Evolutionary conservation across 2,113 vertebrate species (phyloP).

Genomic region (Takifugu flavidus): DNA sequence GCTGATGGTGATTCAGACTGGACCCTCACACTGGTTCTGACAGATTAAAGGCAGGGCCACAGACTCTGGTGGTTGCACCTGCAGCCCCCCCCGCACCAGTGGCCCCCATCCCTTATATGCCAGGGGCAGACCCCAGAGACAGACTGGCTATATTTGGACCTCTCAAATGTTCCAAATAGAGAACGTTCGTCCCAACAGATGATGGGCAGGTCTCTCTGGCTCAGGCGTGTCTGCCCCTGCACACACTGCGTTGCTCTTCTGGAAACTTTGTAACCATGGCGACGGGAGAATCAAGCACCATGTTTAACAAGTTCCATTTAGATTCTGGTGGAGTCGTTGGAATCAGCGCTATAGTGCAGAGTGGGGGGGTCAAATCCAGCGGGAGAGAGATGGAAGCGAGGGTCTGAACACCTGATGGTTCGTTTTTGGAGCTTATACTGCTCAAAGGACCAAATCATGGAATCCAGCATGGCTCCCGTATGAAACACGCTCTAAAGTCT

Average conservation of each 20-base stretch:
- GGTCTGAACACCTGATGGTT: constrained; percentile 28
- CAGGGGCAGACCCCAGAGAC: constrained; percentile 60
- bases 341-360: neutral
- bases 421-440: constrained; percentile 20
- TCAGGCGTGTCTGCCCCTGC: neutral
- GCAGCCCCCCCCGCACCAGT: constrained; percentile 11
- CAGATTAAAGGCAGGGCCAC: constrained; percentile 60
- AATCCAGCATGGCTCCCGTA: constrained; percentile 22
- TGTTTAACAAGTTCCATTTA: neutral
- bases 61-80: constrained; percentile 71
- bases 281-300: too few relatives aligned
- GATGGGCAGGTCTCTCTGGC: constrained; percentile 43
- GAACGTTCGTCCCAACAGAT: constrained; percentile 49
- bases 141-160: constrained; percentile 63
- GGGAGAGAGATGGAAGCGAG: constrained; percentile 21
- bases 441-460: constrained; percentile 3
- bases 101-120: constrained; percentile 65
- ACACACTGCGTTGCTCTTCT: neutral
- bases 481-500: too few relatives aligned
- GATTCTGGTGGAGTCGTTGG: constrained; percentile 23
- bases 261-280: too few relatives aligned
- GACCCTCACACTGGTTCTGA: constrained; percentile 46
- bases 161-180: constrained; percentile 55
- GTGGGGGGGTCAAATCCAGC: constrained; percentile 40
- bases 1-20: constrained; percentile 49